Conservation (phyloP, 2,113 vertebrate genomes). For the Chauna torquata region DNA sequence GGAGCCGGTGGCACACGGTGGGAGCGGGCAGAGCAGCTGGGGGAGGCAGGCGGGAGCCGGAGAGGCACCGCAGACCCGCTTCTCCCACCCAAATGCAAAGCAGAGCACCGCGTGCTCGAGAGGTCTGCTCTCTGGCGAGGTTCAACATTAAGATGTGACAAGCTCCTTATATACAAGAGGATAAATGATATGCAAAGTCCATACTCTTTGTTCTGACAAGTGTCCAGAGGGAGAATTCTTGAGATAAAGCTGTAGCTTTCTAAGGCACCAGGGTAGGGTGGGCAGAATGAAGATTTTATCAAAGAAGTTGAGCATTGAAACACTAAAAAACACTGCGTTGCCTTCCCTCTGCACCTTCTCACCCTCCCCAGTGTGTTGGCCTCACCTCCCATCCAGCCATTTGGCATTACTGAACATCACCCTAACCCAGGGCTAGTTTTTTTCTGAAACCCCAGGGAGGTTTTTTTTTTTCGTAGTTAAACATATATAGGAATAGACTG, state of each 20-base stretch:
- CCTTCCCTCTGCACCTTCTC: background rate
- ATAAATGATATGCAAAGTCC: constrained; percentile 75
- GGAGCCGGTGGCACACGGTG: fast-evolving
- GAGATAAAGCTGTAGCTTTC: constrained; percentile 71
- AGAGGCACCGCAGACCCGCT: background rate
- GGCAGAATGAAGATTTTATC: constrained; percentile 69
- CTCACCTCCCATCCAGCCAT: background rate
- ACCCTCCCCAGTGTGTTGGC: background rate
- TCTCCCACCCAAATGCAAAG: constrained; percentile 66
- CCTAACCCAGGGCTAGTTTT: background rate
- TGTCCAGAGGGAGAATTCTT: constrained; percentile 68
- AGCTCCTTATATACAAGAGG: constrained; percentile 72
- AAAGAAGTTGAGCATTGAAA: constrained; percentile 45
- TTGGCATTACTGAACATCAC: background rate
- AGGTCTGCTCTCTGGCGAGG: constrained; percentile 71
- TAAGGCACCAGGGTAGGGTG: constrained; percentile 57
- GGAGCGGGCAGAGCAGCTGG: background rate
- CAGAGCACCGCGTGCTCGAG: constrained; percentile 1
- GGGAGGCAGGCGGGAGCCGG: background rate
- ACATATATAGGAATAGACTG: background rate
- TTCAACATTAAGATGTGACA: constrained; percentile 75
- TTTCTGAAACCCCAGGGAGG: background rate
- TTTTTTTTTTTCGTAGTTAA: background rate
- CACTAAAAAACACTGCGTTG: background rate
- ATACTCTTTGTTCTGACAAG: constrained; percentile 72